Evolutionary conservation across 2,888 invertebrate species (phyloP).

Genomic region (Drosophila flavopinicola): DNA sequence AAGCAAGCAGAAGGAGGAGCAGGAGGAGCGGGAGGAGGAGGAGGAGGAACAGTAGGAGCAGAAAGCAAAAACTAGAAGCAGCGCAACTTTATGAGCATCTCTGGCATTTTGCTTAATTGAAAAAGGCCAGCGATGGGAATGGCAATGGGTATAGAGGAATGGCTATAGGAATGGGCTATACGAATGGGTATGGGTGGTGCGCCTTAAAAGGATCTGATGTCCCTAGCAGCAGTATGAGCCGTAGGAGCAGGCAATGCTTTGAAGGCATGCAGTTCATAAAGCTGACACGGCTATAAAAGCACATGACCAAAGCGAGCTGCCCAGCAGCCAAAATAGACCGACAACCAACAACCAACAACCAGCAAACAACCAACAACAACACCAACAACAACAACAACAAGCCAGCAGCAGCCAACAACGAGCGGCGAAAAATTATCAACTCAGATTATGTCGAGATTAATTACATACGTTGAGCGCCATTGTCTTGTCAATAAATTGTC

Average conservation of each 20-base stretch:
- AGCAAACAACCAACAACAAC: slow-evolving; percentile 37
- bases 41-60: neutral
- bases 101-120: slow-evolving; percentile 76
- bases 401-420: slow-evolving; percentile 48
- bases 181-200: slow-evolving; percentile 25
- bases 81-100: slow-evolving; percentile 66
- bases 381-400: slow-evolving; percentile 35
- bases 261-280: slow-evolving; percentile 73
- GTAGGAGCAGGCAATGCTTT: slow-evolving; percentile 32
- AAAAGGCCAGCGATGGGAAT: slow-evolving; percentile 59
- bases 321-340: slow-evolving; percentile 64
- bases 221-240: slow-evolving; percentile 58
- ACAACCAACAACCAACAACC: slow-evolving; percentile 30
- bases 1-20: neutral
- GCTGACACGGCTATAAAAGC: slow-evolving; percentile 75
- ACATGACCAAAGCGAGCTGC: slow-evolving; percentile 67
- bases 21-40: neutral
- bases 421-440: slow-evolving; percentile 81
- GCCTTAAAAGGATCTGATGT: slow-evolving; percentile 72
- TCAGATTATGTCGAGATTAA: slow-evolving; percentile 84
- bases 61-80: slow-evolving; percentile 27
- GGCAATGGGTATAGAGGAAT: neutral
- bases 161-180: too few species aligned
- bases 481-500: slow-evolving; percentile 83
- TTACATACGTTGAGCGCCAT: slow-evolving; percentile 83